Base-by-base conservation (phyloP, 2,888 invertebrate genomes). In the Platerodrilus igneus region DNA sequence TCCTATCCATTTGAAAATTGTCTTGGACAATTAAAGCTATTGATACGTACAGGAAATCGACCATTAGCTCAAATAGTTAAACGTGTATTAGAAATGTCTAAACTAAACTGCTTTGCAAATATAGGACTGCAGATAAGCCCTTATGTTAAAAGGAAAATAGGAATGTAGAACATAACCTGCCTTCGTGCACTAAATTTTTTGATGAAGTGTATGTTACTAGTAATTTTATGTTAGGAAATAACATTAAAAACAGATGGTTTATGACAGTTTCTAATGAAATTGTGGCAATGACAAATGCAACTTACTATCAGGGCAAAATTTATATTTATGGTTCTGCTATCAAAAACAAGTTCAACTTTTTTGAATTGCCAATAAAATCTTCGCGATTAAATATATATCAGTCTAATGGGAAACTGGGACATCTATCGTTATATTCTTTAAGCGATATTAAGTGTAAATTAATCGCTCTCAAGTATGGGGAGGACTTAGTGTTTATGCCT, bases 1-100 rank as follows among this genome's bases (percentile, higher is more conserved):
- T 47, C 55, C 5, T 65, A 62, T 46, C 48, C 52, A n/a, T 64
- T 58, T 54, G 61, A 64, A 49, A 62, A 56, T 31, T 51, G 45
- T 27, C 37, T 63, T 34, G 48, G 50, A n/a, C 22, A 37, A 7
- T 6, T 48, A 32, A 50, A 50, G 36, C 19, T 17, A 11, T 21
- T 48, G 14, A 10, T 50, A 13, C 42, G 38, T 5, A 29, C 23
- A 16, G 50, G 50, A 28, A 37, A 38, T 21, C 28, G 27, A 19
- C 43, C 50, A 35, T 28, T 50, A 32, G 7, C 29, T 2, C 48
- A 48, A 44, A 21, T 46, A 28, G 37, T 41, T 13, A 48, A 45
- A 31, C 20, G 47, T 10, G 13, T 44, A 3, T 22, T 11, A 23
- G 43, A 47, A 33, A 16, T 30, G 15, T 33, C 22, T 21, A 18